A percentile compares a stretch with the other conserved stretches of the same genome.
phyloP scores from a whole-genome alignment of 1,140 invertebrate genomes.

The Meteorus sp. region DNA sequence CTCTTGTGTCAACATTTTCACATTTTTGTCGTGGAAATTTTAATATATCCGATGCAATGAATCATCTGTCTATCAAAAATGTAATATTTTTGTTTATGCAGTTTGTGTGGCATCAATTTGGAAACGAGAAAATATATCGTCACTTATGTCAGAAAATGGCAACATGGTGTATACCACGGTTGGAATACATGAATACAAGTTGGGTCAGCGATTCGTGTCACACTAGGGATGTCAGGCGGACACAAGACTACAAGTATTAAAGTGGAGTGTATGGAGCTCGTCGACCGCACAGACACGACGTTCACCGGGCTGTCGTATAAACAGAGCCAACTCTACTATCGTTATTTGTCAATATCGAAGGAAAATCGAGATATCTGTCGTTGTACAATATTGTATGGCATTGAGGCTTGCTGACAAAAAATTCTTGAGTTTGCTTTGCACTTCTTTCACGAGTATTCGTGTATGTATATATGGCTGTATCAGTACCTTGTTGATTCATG shows the following conservation, averaged over 20 bases:
- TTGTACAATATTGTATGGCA: background rate
- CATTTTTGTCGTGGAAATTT: no score
- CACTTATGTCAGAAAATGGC: no score
- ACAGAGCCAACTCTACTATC: background rate
- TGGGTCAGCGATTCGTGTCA: background rate
- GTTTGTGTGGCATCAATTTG: no score
- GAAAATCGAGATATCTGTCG: background rate
- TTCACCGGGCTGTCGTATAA: background rate
- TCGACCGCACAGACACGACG: background rate
- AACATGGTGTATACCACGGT: background rate
- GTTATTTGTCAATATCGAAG: conserved; percentile 1
- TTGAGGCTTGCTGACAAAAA: background rate
- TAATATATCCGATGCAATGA: no score
- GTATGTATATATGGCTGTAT: no score
- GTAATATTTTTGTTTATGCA: no score
- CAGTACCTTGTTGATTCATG: background rate
- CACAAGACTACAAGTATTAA: no score
- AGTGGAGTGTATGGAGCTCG: background rate
- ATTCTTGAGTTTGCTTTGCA: background rate
- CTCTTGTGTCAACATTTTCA: no score
- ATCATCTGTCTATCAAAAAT: no score
- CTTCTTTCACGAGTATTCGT: no score
- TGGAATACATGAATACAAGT: background rate
- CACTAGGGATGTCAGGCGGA: background rate
- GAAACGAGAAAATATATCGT: no score